Evolutionary conservation across 2,888 invertebrate genomes (phyloP).

Genomic region (Ectobius pallidus): DNA sequence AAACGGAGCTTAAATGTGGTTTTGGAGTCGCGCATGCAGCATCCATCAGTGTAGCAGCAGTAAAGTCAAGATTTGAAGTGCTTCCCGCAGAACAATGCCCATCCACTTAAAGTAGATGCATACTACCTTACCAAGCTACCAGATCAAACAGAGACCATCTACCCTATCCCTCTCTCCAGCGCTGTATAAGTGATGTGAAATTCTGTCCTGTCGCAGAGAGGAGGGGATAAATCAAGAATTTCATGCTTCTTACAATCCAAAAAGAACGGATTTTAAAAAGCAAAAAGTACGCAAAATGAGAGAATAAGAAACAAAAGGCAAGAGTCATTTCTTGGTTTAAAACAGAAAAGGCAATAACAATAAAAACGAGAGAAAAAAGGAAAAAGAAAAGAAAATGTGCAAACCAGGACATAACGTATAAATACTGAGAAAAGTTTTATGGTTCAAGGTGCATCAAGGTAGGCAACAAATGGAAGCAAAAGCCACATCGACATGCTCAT

Average conservation of each 20-base stretch:
- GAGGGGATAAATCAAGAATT: conserved; percentile 21
- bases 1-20: not conserved
- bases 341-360: no score
- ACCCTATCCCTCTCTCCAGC: conserved; percentile 10
- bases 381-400: no score
- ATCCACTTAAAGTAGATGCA: conserved; percentile 21
- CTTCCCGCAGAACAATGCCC: conserved; percentile 27
- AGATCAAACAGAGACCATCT: not conserved
- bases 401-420: no score
- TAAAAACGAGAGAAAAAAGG: no score
- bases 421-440: no score
- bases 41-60: conserved; percentile 23
- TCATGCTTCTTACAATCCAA: conserved; percentile 13
- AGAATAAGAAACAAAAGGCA: not conserved
- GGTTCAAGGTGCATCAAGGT: no score
- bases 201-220: not conserved
- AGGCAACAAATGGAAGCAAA: no score
- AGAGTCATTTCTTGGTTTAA: no score
- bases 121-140: conserved; percentile 16
- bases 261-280: conserved; percentile 12
- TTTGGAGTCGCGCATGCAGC: conserved; percentile 26
- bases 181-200: conserved; percentile 12
- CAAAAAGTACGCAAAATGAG: not conserved
- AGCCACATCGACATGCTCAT: no score
- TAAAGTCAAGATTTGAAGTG: conserved; percentile 23